Evolutionary conservation across 2,113 vertebrate genomes (phyloP).

Genomic region (Notothenia coriiceps): DNA sequence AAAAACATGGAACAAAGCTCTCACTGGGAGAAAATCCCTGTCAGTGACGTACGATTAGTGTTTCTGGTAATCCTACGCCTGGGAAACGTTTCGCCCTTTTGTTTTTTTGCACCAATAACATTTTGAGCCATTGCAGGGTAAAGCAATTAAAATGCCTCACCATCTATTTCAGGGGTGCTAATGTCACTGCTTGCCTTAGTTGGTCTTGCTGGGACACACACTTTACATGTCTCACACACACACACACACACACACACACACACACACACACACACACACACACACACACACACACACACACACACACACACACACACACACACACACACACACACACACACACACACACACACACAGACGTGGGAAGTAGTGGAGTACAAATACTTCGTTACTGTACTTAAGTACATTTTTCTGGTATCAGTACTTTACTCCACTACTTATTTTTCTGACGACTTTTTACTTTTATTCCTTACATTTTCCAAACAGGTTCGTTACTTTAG

Average conservation of each 20-base stretch:
- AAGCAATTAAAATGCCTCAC: slow-evolving; percentile 83
- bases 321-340: too few relatives aligned
- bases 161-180: slow-evolving; percentile 80
- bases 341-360: too few relatives aligned
- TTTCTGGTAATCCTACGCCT: slow-evolving; percentile 23
- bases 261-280: slow-evolving; percentile 13
- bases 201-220: slow-evolving; percentile 56
- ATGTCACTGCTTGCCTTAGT: slow-evolving; percentile 66
- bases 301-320: neutral
- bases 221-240: slow-evolving; percentile 36
- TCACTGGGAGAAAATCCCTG: slow-evolving; percentile 23
- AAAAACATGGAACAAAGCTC: slow-evolving; percentile 33
- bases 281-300: slow-evolving; percentile 31
- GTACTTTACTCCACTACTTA: too few relatives aligned
- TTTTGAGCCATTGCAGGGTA: slow-evolving; percentile 75
- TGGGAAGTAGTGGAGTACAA: too few relatives aligned
- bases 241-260: slow-evolving; percentile 22
- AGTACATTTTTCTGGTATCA: too few relatives aligned
- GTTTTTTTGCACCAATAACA: slow-evolving; percentile 52
- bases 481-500: too few relatives aligned
- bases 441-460: too few relatives aligned
- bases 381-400: too few relatives aligned
- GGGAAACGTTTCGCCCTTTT: slow-evolving; percentile 49
- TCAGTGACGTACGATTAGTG: neutral
- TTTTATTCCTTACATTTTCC: too few relatives aligned